These are phyloP conservation scores for Drosophila persimilis DNA, from an alignment of 1,140 invertebrate species.

Conservation along the genomic window DNA sequence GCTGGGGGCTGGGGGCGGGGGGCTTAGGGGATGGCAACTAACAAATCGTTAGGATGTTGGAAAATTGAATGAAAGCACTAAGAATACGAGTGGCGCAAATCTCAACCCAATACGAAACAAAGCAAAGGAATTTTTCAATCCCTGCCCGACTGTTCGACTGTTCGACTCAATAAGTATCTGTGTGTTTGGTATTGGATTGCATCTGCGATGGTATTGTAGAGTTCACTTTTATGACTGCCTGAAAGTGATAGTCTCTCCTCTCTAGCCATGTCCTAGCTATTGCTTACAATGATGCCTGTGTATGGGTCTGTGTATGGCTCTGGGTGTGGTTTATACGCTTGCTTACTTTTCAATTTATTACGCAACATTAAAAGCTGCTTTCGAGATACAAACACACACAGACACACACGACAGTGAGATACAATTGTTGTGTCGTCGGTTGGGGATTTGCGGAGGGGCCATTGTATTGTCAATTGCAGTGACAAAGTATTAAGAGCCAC, in stretches of 20 bases:
- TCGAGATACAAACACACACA: conserved; percentile 32
- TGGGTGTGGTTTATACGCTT: conserved; percentile 60
- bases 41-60: conserved; percentile 69
- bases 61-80: conserved; percentile 69
- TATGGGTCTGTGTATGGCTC: neutral
- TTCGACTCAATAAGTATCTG: conserved; percentile 34
- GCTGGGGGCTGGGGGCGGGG: neutral
- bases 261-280: conserved; percentile 19
- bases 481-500: conserved; percentile 59
- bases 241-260: conserved; percentile 63
- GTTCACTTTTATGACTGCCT: conserved; percentile 72
- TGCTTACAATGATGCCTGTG: conserved; percentile 12
- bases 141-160: conserved; percentile 35
- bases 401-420: conserved; percentile 12
- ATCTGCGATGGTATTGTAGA: conserved; percentile 42
- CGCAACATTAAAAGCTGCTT: conserved; percentile 62
- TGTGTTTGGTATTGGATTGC: conserved; percentile 40
- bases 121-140: conserved; percentile 64
- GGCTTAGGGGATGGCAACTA: conserved; percentile 45
- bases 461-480: conserved; percentile 65
- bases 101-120: conserved; percentile 43
- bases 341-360: conserved; percentile 80
- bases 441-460: neutral
- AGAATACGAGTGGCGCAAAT: conserved; percentile 27
- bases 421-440: conserved; percentile 20